phyloP scores from a whole-genome alignment of 2,888 invertebrate genomes.

The Tribolium freemani region DNA sequence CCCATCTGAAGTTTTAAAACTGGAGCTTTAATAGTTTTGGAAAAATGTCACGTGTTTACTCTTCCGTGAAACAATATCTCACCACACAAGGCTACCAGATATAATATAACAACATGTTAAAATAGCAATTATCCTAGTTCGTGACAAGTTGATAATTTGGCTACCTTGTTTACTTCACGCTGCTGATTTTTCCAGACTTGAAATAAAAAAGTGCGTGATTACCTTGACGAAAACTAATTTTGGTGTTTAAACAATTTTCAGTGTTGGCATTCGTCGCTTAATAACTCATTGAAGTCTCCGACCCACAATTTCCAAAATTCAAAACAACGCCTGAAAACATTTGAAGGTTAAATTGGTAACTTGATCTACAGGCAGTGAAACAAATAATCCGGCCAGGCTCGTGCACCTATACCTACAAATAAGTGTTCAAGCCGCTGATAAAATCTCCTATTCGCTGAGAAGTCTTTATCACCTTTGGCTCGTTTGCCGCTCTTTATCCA shows the following conservation, averaged over 20 bases:
- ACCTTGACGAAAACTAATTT: background rate
- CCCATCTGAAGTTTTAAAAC: too few relatives aligned
- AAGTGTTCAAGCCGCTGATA: conserved; percentile 39
- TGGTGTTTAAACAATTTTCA: too few relatives aligned
- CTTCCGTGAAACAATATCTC: background rate
- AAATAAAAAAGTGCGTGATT: conserved; percentile 6
- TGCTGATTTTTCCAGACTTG: background rate
- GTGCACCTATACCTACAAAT: conserved; percentile 40
- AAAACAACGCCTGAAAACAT: background rate
- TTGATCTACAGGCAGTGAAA: conserved; percentile 20
- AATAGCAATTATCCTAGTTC: conserved; percentile 16
- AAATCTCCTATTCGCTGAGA: conserved; percentile 39
- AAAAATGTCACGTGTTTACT: too few relatives aligned
- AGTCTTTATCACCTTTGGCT: conserved; percentile 42
- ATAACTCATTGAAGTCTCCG: too few relatives aligned
- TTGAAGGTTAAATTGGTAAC: conserved; percentile 25
- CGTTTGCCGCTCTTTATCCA: conserved; percentile 9
- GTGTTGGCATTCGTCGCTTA: too few relatives aligned
- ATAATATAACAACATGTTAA: conserved; percentile 2
- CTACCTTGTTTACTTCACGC: conserved; percentile 10
- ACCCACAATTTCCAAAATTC: too few relatives aligned
- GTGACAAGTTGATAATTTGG: conserved; percentile 16
- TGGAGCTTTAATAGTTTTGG: too few relatives aligned
- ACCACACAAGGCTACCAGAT: conserved; percentile 1
- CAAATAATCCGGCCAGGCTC: conserved; percentile 32